Base-by-base conservation (phyloP, 92 coral and sea anemone species). In the Micromussa lordhowensis region DNA sequence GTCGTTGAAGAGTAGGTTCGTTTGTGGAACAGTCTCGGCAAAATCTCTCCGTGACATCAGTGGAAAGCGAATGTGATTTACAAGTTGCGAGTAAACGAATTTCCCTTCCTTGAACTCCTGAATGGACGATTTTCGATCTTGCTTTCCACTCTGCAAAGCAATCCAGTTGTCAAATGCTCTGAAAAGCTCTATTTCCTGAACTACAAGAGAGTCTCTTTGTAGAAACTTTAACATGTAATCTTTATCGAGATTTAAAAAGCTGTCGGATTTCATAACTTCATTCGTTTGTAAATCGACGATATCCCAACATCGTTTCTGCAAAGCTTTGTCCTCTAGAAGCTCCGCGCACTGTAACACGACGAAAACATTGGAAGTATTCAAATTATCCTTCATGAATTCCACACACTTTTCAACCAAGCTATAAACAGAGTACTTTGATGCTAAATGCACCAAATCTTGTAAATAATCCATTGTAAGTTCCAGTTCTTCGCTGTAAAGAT, bases 341-440 rank as follows among this genome's bases (percentile, higher is more conserved):
- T 90, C 68, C 36, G 98, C 95, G 55, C 88, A 93, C 32, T 93
- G 91, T 19, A 95, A 80, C 51, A 96, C 76, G 12, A 93, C 93
- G 48, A 95, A 88, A 40, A 85, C 96, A 80, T 89, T 87, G 18
- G 75, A 86, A 19, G 92, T 86, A 28, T 94, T 91, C 30, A 95
- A 86, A 81, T 87, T 93, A 26, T 92, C 86, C 84, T 90, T 86
- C 26, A 95, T 82, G 77, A 90, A 92, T 51, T 89, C 75, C 7
- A 88, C 79, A 68, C 98, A 96, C 30, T 78, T 49, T 30, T 89
- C 87, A 38, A 90, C 95, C 83, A 96, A 83, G 32, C 88, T 83
- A 17, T 95, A 94, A 59, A 95, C 94, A 14, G 91, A 88, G 82
- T 93, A 96, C 81, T 93, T 93, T 81, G 86, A 94, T 9, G 98